Conservation (phyloP, 2,888 invertebrate genomes). For the Epirrita christyi region DNA sequence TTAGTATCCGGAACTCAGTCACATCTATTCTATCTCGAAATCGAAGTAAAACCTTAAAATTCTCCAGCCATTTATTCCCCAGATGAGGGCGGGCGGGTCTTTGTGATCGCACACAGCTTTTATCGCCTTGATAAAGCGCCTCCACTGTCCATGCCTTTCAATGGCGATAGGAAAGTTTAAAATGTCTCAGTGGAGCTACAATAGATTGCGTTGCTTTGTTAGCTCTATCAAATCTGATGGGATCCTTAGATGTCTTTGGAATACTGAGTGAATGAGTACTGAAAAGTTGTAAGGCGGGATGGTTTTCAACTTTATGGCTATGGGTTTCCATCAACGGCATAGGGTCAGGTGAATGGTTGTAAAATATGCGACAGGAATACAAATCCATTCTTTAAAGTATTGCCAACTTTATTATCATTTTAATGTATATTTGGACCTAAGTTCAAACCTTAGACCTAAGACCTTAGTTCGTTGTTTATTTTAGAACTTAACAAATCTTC, state of each 20-base stretch:
- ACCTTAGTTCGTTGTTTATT: too few relatives aligned
- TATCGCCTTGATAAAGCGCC: constrained; percentile 69
- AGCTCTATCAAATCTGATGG: constrained; percentile 29
- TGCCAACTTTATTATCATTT: too few relatives aligned
- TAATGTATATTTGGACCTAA: too few relatives aligned
- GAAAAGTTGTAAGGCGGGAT: constrained; percentile 24
- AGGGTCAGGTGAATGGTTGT: not conserved
- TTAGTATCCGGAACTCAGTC: too few relatives aligned
- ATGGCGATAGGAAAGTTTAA: constrained; percentile 69
- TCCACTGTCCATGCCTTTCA: constrained; percentile 68
- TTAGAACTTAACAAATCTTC: too few relatives aligned
- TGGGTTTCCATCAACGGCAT: constrained; percentile 4
- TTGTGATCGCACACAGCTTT: constrained; percentile 45
- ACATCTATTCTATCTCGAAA: constrained; percentile 15
- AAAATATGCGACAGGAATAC: too few relatives aligned
- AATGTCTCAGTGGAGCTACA: constrained; percentile 59
- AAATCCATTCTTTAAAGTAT: too few relatives aligned
- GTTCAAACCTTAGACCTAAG: too few relatives aligned
- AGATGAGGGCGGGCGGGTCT: constrained; percentile 35
- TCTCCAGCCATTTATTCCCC: constrained; percentile 33
- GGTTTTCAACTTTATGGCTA: constrained; percentile 21
- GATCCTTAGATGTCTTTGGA: constrained; percentile 28
- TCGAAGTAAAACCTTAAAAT: constrained; percentile 41
- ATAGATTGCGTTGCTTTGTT: constrained; percentile 44
- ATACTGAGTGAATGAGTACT: constrained; percentile 17